These are phyloP conservation scores for Ploceus nigricollis DNA, from an alignment of 2,113 vertebrate species.

Conservation along the genomic window DNA sequence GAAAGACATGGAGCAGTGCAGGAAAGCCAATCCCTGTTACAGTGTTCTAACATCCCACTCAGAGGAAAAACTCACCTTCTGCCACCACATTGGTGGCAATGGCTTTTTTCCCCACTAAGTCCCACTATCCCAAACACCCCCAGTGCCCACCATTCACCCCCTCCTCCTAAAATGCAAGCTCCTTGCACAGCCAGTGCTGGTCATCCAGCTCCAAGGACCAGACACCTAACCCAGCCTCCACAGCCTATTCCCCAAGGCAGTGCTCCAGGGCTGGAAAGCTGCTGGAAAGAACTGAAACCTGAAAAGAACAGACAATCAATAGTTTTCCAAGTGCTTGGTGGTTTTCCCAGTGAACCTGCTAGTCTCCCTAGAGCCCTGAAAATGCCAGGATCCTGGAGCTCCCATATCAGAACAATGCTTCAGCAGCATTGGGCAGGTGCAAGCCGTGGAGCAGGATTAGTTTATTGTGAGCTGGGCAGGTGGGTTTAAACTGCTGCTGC, in stretches of 20 bases:
- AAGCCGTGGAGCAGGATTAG: neutral
- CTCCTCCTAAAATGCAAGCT: neutral
- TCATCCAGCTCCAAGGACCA: neutral
- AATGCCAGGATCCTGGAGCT: neutral
- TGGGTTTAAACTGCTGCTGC: neutral
- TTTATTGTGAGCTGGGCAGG: neutral
- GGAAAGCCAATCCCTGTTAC: neutral
- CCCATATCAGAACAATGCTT: neutral
- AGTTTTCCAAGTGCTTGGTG: neutral
- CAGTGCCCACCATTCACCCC: neutral
- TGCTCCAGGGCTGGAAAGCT: neutral
- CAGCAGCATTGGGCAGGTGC: neutral
- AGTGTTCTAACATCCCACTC: neutral
- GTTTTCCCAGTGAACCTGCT: neutral
- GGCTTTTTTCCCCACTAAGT: neutral
- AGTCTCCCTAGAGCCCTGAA: neutral
- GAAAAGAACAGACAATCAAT: neutral
- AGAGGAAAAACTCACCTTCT: neutral
- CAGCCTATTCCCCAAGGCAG: neutral
- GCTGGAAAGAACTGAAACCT: neutral
- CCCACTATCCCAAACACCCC: neutral
- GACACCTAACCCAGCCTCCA: neutral
- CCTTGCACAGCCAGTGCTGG: neutral
- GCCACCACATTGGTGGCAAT: neutral
- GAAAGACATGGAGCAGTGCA: neutral